Percentiles rank a stretch among this genome's conserved stretches.
phyloP scores from a whole-genome alignment of 2,113 vertebrate genomes.

The Halichoeres trimaculatus region DNA sequence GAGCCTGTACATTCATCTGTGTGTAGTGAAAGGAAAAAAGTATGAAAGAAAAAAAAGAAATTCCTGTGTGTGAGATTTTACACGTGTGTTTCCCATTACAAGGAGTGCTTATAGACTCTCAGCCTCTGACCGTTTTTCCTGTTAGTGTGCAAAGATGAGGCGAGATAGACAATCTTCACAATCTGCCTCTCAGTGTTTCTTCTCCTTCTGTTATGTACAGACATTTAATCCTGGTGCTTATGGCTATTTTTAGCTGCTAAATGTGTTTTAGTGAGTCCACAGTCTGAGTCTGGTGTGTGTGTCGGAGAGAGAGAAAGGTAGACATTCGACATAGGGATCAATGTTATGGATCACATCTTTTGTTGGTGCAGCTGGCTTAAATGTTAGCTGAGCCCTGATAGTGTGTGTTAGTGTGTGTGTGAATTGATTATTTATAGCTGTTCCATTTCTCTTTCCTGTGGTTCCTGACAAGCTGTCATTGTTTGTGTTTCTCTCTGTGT shows the following conservation, averaged over 20 bases:
- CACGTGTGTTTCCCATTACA: background rate
- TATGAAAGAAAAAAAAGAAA: background rate
- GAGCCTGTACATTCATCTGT: conserved; percentile 8
- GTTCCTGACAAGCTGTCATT: conserved; percentile 51
- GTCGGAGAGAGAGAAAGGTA: background rate
- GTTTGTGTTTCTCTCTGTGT: conserved; percentile 34
- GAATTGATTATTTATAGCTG: conserved; percentile 70
- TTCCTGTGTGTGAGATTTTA: conserved; percentile 1
- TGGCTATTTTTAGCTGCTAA: conserved; percentile 55
- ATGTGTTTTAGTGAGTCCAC: conserved; percentile 40
- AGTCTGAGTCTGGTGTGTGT: conserved; percentile 24
- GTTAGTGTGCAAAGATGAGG: conserved; percentile 48
- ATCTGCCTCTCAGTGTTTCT: conserved; percentile 43
- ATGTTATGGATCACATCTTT: conserved; percentile 68
- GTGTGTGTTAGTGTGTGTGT: conserved; percentile 35
- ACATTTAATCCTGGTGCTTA: conserved; percentile 33
- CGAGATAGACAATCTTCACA: conserved; percentile 46
- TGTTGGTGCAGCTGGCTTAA: conserved; percentile 64
- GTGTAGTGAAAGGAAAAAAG: background rate
- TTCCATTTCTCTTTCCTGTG: conserved; percentile 53
- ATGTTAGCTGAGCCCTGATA: conserved; percentile 52
- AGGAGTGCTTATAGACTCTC: conserved; percentile 9
- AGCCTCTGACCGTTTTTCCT: conserved; percentile 48
- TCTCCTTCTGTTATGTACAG: conserved; percentile 27
- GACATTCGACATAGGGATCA: conserved; percentile 60